A percentile compares a stretch with the other conserved stretches of the same genome.
phyloP scores from a whole-genome alignment of 2,797 vertebrate genomes.

The Luscinia megarhynchos region DNA sequence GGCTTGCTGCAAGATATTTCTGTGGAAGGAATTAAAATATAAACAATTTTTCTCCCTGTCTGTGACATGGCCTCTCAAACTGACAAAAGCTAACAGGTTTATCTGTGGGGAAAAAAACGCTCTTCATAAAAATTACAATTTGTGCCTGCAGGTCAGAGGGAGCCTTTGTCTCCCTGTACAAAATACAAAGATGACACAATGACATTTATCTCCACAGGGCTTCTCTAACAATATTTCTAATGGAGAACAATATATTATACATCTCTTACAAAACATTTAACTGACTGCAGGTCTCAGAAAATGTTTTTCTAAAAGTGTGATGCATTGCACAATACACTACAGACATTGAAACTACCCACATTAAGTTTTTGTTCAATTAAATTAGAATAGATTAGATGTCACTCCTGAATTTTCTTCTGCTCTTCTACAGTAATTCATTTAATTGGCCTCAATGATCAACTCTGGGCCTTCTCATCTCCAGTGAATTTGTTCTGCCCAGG shows the following conservation, averaged over 20 bases:
- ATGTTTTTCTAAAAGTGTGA: neutral
- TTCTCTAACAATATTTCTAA: slow-evolving; percentile 28
- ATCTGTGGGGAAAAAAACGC: neutral
- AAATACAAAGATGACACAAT: slow-evolving; percentile 15
- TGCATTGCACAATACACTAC: neutral
- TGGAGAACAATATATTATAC: slow-evolving; percentile 27
- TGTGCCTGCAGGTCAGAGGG: slow-evolving; percentile 18
- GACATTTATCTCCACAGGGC: neutral
- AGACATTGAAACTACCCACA: neutral
- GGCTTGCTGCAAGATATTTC: neutral
- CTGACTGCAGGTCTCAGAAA: neutral
- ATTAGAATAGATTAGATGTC: slow-evolving; percentile 65
- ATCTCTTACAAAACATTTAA: neutral
- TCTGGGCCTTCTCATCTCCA: slow-evolving; percentile 58
- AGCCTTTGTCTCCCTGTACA: neutral
- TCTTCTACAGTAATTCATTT: slow-evolving; percentile 67
- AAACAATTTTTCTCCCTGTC: neutral
- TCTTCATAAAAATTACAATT: slow-evolving; percentile 19
- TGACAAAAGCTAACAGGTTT: slow-evolving; percentile 11
- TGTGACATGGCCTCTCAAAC: slow-evolving; percentile 8
- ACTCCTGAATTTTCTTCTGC: slow-evolving; percentile 65
- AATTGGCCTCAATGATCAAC: slow-evolving; percentile 63
- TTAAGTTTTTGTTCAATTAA: slow-evolving; percentile 62
- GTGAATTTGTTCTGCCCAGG: slow-evolving; percentile 58
- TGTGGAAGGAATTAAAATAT: slow-evolving; percentile 16